Evolutionary conservation across 2,797 vertebrate species (phyloP).

Genomic region (Carduelis carduelis): DNA sequence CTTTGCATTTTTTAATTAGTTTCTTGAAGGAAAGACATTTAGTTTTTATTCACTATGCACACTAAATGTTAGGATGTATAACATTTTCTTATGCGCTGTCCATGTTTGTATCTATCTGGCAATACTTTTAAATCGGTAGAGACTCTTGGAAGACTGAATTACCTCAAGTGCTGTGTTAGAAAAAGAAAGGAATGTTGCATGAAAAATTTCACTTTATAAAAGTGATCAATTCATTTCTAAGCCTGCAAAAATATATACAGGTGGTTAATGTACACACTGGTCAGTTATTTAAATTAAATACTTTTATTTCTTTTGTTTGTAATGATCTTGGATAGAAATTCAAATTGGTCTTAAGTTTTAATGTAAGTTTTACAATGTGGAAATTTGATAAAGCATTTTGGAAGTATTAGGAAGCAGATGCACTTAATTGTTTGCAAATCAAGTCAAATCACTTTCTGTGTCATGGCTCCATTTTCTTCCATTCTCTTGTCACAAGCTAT

Average conservation of each 20-base stretch:
- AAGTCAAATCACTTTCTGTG: not conserved
- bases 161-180: not conserved
- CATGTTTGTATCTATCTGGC: not conserved
- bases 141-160: not conserved
- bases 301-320: not conserved
- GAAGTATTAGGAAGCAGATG: not conserved
- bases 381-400: not conserved
- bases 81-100: not conserved
- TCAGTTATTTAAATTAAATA: not conserved
- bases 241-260: not conserved
- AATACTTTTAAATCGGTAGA: not conserved
- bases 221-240: not conserved
- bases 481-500: not conserved
- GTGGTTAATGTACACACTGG: not conserved
- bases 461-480: not conserved
- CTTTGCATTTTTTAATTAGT: not conserved
- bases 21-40: not conserved
- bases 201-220: not conserved
- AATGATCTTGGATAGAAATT: not conserved
- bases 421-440: not conserved
- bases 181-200: not conserved
- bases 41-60: not conserved
- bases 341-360: not conserved
- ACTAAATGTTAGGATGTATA: accelerated
- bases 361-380: not conserved